Evolutionary conservation across 2,888 invertebrate species (phyloP), one percentile per base, ranked within the genome.

Genomic region (Lepeophtheirus nordmannii): DNA sequence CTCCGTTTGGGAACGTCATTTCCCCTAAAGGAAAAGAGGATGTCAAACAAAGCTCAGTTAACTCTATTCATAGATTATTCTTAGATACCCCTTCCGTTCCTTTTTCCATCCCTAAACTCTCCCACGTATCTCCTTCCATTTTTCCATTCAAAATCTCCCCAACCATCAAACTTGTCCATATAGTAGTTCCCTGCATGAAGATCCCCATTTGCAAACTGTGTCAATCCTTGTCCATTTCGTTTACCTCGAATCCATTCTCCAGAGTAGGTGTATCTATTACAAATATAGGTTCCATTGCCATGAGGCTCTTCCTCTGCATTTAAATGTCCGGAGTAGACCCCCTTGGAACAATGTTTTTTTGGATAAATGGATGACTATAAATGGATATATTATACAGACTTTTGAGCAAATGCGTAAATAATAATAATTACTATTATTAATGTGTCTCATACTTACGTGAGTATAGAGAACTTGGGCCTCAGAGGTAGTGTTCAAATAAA

Each of bases 1-100:
- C 65, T 30, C 65, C 65, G 22, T 58, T 65, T 37, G 65, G 65
- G 37, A 58, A 65, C 2, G 65, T 58, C 65, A 65, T 65, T 58
- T 59, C 58, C 14, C 58, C 58, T 58, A 17, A 7, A 22, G 20
- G n/a, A 58, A 58, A 46, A 46, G 53, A 46, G 8, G 8, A 46
- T 17, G 53, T 17, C 5, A 41, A 41, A 46, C 17, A 46, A 17
- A 46, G 2, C 53, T 46, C 8, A 2, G 2, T 3, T 5, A 8
- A 46, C 53, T 46, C 14, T 17, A 41, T 41, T 11, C 8, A 17
- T 5, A 8, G 8, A 46, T 46, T 46, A 17, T 5, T 2, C 3
- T 8, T 8, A 46, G 2, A 5, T 38, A 58, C 65, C 65, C 38
- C 56, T 59, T 12, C 65, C 65, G 20, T 65, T 23, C 20, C 58